Conservation (phyloP, 2,888 invertebrate genomes). For the Coremacera marginata region DNA sequence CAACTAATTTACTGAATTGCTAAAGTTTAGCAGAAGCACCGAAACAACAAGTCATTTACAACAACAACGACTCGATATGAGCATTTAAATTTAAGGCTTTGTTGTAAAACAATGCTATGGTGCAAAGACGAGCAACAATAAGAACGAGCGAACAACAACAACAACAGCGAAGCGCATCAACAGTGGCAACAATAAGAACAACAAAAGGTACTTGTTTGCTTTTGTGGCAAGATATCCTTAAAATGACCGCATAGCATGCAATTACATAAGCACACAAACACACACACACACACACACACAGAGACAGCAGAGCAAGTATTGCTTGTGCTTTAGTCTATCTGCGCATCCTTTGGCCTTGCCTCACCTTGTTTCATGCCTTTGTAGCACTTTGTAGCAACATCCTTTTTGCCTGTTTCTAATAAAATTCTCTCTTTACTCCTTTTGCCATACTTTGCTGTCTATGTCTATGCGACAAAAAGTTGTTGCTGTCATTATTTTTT, state of each 20-base stretch:
- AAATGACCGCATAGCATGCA: constrained; percentile 31
- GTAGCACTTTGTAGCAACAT: not conserved
- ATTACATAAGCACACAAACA: constrained; percentile 1
- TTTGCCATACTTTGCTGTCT: not conserved
- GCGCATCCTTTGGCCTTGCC: not conserved
- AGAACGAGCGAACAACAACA: not conserved
- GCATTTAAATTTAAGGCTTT: not conserved
- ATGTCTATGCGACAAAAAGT: constrained; percentile 10
- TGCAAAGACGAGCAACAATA: not conserved
- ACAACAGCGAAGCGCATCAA: not conserved
- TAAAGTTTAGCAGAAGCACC: not conserved
- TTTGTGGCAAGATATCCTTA: constrained; percentile 22
- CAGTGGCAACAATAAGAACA: not conserved
- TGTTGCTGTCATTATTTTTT: not conserved
- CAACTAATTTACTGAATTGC: constrained; percentile 16
- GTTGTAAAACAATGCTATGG: not conserved
- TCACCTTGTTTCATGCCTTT: not conserved
- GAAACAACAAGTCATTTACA: not conserved
- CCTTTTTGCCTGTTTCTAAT: not conserved
- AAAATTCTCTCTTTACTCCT: not conserved
- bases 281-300: not conserved
- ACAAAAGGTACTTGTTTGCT: constrained; percentile 14
- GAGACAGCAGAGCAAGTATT: too few species aligned
- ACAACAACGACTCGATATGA: not conserved
- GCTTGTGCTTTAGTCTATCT: not conserved